Percentiles rank a stretch among this genome's conserved stretches.
These are phyloP conservation scores for Numenius arquata DNA, from an alignment of 2,113 vertebrate species.

Conservation along the genomic window DNA sequence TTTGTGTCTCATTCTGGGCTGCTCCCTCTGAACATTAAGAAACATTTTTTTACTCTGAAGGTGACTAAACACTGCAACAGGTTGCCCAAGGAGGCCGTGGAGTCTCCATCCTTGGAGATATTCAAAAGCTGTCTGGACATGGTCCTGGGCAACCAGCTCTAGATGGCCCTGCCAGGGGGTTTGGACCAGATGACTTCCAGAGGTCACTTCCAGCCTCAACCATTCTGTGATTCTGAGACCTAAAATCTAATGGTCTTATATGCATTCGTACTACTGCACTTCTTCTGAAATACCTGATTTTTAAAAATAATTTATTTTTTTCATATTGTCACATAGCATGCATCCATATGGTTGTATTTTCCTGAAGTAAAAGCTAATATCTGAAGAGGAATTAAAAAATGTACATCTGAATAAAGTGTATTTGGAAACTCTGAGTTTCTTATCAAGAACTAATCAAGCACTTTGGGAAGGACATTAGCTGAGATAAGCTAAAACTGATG, in stretches of 20 bases:
- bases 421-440: neutral
- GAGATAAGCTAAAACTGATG: neutral
- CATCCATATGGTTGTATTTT: neutral
- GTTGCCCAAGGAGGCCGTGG: neutral
- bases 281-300: neutral
- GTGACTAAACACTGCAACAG: neutral
- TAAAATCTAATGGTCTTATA: neutral
- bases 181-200: neutral
- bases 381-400: neutral
- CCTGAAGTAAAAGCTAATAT: neutral
- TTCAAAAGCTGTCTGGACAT: neutral
- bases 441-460: neutral
- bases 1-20: neutral
- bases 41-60: neutral
- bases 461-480: neutral
- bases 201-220: neutral
- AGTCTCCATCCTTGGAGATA: neutral
- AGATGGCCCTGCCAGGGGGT: accelerated
- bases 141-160: neutral
- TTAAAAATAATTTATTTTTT: neutral
- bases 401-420: neutral
- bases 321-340: neutral
- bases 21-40: neutral
- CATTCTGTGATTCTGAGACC: neutral
- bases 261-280: neutral